A percentile compares a stretch with the other conserved stretches of the same genome.
phyloP scores from a whole-genome alignment of 2,113 vertebrate genomes.

The Scomber colias region DNA sequence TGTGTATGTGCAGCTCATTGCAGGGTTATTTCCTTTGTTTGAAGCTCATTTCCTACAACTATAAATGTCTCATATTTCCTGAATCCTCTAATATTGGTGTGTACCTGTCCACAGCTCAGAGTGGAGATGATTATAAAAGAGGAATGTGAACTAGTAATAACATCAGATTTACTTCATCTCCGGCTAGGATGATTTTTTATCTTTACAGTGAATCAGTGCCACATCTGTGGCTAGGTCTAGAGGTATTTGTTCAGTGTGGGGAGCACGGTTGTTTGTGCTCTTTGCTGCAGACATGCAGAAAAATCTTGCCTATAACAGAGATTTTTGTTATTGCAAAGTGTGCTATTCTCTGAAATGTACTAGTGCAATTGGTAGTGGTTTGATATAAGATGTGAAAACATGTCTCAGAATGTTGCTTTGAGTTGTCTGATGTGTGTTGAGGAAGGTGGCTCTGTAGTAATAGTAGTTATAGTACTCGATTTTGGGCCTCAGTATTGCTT shows the following conservation, averaged over 20 bases:
- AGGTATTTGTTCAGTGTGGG: conserved; percentile 16
- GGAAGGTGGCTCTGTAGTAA: conserved; percentile 17
- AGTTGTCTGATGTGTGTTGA: conserved; percentile 33
- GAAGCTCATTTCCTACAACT: conserved; percentile 52
- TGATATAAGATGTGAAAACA: conserved; percentile 45
- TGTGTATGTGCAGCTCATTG: conserved; percentile 11
- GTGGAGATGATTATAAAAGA: conserved; percentile 36
- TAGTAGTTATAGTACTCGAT: conserved; percentile 18
- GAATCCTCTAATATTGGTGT: conserved; percentile 49
- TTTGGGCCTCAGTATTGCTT: conserved; percentile 10
- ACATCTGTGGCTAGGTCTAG: conserved; percentile 17
- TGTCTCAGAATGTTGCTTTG: conserved; percentile 40
- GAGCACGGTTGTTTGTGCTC: neutral
- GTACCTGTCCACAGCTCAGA: conserved; percentile 4
- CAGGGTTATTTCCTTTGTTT: conserved; percentile 39
- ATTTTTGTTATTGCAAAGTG: conserved; percentile 32
- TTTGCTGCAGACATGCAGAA: conserved; percentile 11
- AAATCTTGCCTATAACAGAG: conserved; percentile 31
- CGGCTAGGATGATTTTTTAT: conserved; percentile 25
- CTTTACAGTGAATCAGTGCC: conserved; percentile 55
- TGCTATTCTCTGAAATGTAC: conserved; percentile 42
- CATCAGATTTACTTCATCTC: conserved; percentile 46
- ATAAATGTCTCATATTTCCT: conserved; percentile 48
- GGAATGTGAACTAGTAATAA: conserved; percentile 45
- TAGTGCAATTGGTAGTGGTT: conserved; percentile 61